Base-by-base conservation (phyloP, 1,140 invertebrate genomes). In the Eriocheir sinensis region DNA sequence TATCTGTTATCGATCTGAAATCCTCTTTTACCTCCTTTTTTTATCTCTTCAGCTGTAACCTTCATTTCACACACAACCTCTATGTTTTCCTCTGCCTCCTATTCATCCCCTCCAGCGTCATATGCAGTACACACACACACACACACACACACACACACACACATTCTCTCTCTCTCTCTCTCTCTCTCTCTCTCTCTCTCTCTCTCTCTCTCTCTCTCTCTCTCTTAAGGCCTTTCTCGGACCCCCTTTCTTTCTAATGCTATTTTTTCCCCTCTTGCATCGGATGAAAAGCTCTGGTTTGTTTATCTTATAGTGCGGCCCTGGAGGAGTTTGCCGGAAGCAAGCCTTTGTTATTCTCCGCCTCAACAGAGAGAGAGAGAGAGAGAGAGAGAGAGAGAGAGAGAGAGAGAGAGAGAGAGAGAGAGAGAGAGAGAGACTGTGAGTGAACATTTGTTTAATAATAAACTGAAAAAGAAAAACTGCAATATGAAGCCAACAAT, bases 381-480 rank as follows among this genome's bases (percentile, higher is more conserved):
- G 30, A 85, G 81, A 3, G 34, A 88, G 30, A 88, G 85, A 38
- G 32, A 88, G 85, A 38, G 32, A 88, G 30, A 88, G 85, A 88
- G 30, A 38, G 34, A 21, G 83, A 41, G 83, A 36, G 32, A 36
- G 40, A 41, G 32, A 41, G 40, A 32, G 32, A 41, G 34, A 86
- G 30, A 86, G 83, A 36, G 32, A 86, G 40, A 86, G 83, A 86
- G 17, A 32, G 83, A 86, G 83, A 86, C 17, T 34, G 30, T 21
- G 40, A 86, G 36, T 8, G 36, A 36, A n/a, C n/a, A n/a, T n/a
- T n/a, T n/a, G n/a, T n/a, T n/a, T n/a, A n/a, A n/a, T n/a, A n/a
- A n/a, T n/a, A n/a, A n/a, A n/a, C n/a, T n/a, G n/a, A n/a, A n/a
- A n/a, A n/a, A n/a, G n/a, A n/a, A n/a, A n/a, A n/a, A n/a, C n/a